Percentiles rank a stretch among this genome's conserved stretches.
Evolutionary conservation across 2,888 invertebrate genomes (phyloP).

Genomic region (Antheraea assamensis): DNA sequence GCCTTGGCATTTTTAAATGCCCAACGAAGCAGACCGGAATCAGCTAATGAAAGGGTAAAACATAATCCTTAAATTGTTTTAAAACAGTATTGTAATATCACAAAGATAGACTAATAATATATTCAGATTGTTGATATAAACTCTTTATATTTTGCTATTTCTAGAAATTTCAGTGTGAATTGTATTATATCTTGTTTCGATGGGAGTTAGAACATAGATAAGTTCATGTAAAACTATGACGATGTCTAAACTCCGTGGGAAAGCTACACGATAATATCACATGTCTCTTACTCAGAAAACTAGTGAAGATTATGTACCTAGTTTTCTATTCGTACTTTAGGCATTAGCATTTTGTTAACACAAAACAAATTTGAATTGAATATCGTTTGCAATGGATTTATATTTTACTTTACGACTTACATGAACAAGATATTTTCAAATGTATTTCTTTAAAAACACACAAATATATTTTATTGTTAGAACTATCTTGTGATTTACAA

Average conservation of each 20-base stretch:
- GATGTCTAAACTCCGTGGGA: slow-evolving; percentile 32
- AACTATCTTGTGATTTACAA: neutral
- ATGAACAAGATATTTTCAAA: neutral
- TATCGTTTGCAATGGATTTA: neutral
- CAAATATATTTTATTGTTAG: neutral
- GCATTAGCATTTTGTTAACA: neutral
- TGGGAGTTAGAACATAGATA: slow-evolving; percentile 14
- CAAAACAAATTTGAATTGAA: neutral
- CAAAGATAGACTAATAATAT: neutral
- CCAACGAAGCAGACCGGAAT: too few relatives aligned
- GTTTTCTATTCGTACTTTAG: slow-evolving; percentile 9
- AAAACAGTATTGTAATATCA: too few relatives aligned
- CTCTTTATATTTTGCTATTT: neutral
- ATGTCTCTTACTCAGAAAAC: slow-evolving; percentile 22
- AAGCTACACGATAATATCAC: slow-evolving; percentile 42
- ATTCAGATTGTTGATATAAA: neutral
- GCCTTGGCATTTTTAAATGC: too few relatives aligned
- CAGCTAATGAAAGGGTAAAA: too few relatives aligned
- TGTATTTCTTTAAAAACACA: neutral
- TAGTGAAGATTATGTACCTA: slow-evolving; percentile 11
- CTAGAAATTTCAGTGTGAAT: neutral
- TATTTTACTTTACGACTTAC: neutral
- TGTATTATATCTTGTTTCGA: neutral
- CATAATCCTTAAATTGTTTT: too few relatives aligned
- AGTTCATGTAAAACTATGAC: slow-evolving; percentile 13